Percentiles rank a stretch among this genome's conserved stretches.
phyloP scores from a whole-genome alignment of 2,797 vertebrate species.

The Tamandua tetradactyla region DNA sequence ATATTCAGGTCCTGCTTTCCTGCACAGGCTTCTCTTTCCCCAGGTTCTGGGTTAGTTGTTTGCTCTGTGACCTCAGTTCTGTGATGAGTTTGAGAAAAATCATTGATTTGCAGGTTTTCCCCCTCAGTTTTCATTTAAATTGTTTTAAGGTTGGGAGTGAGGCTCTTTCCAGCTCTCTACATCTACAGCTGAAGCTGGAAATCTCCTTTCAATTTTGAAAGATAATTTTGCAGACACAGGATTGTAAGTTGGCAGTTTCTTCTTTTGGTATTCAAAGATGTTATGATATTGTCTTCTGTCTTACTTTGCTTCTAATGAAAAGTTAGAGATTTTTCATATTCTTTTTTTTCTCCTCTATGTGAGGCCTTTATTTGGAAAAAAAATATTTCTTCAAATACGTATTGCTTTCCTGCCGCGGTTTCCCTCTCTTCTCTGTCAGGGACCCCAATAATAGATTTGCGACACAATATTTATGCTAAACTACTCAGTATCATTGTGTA shows the following conservation, averaged over 20 bases:
- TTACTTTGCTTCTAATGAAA: background rate
- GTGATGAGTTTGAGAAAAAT: background rate
- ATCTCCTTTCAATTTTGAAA: background rate
- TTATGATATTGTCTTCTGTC: background rate
- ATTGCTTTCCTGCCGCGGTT: too few relatives aligned
- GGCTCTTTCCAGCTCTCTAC: background rate
- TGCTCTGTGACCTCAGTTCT: background rate
- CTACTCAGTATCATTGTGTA: fast-evolving
- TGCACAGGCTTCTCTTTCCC: background rate
- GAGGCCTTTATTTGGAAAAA: background rate
- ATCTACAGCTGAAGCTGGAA: background rate
- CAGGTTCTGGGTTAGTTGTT: background rate
- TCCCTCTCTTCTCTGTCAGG: background rate
- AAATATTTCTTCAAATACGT: background rate
- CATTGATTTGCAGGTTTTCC: too few relatives aligned
- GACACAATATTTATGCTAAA: fast-evolving
- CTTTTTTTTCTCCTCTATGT: background rate
- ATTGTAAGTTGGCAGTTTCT: background rate
- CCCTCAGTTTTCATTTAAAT: background rate
- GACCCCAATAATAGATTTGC: fast-evolving
- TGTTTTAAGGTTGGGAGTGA: background rate
- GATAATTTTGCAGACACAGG: background rate
- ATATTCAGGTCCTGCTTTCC: background rate
- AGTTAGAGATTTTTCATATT: background rate
- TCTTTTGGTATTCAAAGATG: background rate